These are phyloP conservation scores for Idaea dimidiata DNA, from an alignment of 2,888 invertebrate species.

Conservation along the genomic window DNA sequence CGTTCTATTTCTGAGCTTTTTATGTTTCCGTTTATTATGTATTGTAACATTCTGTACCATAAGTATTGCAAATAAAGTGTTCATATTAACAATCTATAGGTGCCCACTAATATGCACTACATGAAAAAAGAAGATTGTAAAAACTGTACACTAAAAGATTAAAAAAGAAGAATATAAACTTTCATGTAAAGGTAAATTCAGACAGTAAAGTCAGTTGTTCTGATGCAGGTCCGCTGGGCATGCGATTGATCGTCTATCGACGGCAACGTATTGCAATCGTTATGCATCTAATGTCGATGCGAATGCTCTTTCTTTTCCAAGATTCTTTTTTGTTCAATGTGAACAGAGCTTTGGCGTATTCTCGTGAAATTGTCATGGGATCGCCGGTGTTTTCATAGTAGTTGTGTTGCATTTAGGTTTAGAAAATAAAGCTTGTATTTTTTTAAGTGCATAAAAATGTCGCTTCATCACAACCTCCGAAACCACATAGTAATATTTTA, in stretches of 20 bases:
- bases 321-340: neutral
- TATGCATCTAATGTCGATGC: slow-evolving; percentile 74
- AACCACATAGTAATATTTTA: too few species aligned
- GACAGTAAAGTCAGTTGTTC: neutral
- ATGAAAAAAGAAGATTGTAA: neutral
- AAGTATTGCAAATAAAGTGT: too few species aligned
- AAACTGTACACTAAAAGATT: too few species aligned
- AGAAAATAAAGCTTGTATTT: neutral
- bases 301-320: slow-evolving; percentile 22
- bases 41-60: too few species aligned
- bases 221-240: slow-evolving; percentile 50
- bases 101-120: too few species aligned
- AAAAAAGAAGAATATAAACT: neutral
- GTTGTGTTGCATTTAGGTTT: neutral
- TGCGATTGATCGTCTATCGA: slow-evolving; percentile 67
- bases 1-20: too few species aligned
- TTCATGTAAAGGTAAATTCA: neutral
- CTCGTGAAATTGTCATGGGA: neutral
- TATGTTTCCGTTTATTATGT: too few species aligned
- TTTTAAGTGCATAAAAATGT: neutral
- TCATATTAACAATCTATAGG: too few species aligned
- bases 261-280: slow-evolving; percentile 74
- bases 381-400: neutral
- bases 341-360: neutral
- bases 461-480: too few species aligned